These are phyloP conservation scores for Naja naja DNA, from an alignment of 2,113 vertebrate species.

Conservation along the genomic window DNA sequence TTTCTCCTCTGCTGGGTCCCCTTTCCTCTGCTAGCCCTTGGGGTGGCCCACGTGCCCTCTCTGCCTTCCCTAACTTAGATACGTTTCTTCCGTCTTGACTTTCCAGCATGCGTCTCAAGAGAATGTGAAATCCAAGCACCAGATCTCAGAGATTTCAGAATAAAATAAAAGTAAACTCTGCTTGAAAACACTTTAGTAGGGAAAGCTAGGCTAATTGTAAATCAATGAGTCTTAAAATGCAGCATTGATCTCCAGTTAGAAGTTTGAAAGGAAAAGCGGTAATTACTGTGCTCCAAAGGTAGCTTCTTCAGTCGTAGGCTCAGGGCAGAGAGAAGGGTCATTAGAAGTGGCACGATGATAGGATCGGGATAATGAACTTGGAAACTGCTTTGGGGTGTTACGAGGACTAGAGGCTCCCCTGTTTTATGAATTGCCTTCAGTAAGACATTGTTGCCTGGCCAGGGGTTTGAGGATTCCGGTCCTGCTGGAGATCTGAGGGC, in stretches of 20 bases:
- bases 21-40: not conserved
- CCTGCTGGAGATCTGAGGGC: not conserved
- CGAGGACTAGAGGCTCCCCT: conserved; percentile 70
- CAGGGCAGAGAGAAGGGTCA: conserved; percentile 77
- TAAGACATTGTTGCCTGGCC: conserved; percentile 65
- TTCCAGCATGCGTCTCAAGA: conserved; percentile 62
- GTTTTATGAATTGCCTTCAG: conserved; percentile 67
- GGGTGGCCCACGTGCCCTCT: not conserved
- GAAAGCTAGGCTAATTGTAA: conserved; percentile 89
- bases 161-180: conserved; percentile 85
- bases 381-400: conserved; percentile 80
- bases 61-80: not conserved
- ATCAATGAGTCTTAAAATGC: conserved; percentile 93
- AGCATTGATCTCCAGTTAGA: conserved; percentile 89
- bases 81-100: conserved; percentile 42
- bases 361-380: conserved; percentile 80
- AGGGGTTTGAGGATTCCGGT: not conserved
- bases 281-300: conserved; percentile 80
- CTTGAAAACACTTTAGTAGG: conserved; percentile 79
- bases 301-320: conserved; percentile 77
- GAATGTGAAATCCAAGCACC: conserved; percentile 71
- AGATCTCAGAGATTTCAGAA: conserved; percentile 79
- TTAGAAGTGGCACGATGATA: conserved; percentile 71
- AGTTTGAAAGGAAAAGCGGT: conserved; percentile 82
- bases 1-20: not conserved